Evolutionary conservation across 2,113 vertebrate species (phyloP).

Genomic region (Nibea albiflora): DNA sequence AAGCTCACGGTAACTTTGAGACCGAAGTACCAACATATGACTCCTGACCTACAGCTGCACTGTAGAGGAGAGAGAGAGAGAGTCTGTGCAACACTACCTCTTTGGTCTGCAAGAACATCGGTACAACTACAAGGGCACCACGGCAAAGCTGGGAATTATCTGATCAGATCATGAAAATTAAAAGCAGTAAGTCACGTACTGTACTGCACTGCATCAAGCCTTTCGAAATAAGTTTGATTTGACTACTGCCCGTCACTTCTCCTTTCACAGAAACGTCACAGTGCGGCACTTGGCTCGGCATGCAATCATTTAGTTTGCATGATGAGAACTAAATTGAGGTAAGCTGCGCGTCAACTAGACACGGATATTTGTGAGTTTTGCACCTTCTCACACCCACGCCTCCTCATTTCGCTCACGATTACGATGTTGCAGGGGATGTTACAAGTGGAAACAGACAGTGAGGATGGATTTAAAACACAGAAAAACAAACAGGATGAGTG

Average conservation of each 20-base stretch:
- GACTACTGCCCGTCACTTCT: constrained; percentile 51
- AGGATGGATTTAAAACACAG: constrained; percentile 24
- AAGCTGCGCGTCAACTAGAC: constrained; percentile 60
- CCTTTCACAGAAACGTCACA: constrained; percentile 38
- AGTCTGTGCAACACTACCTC: constrained; percentile 43
- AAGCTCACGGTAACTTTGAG: constrained; percentile 61
- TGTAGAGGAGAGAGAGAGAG: constrained; percentile 38
- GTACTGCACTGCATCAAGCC: constrained; percentile 36
- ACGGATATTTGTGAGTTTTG: constrained; percentile 53
- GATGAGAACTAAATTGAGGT: constrained; percentile 67
- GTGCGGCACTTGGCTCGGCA: constrained; percentile 40
- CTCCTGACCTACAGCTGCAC: constrained; percentile 65
- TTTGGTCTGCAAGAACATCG: constrained; percentile 68
- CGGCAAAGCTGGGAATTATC: constrained; percentile 56
- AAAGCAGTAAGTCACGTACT: constrained; percentile 47
- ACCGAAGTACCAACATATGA: constrained; percentile 55
- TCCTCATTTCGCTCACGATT: constrained; percentile 48
- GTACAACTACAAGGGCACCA: constrained; percentile 37
- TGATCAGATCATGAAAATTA: constrained; percentile 65
- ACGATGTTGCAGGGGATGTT: constrained; percentile 27
- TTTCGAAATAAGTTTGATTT: constrained; percentile 45
- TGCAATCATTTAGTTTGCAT: constrained; percentile 60
- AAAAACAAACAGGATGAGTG: constrained; percentile 20
- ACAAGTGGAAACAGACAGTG: constrained; percentile 42
- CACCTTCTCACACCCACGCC: constrained; percentile 13